Percentiles rank a stretch among this genome's conserved stretches.
Evolutionary conservation across 2,113 vertebrate genomes (phyloP).

Genomic region (Furnarius figulus): DNA sequence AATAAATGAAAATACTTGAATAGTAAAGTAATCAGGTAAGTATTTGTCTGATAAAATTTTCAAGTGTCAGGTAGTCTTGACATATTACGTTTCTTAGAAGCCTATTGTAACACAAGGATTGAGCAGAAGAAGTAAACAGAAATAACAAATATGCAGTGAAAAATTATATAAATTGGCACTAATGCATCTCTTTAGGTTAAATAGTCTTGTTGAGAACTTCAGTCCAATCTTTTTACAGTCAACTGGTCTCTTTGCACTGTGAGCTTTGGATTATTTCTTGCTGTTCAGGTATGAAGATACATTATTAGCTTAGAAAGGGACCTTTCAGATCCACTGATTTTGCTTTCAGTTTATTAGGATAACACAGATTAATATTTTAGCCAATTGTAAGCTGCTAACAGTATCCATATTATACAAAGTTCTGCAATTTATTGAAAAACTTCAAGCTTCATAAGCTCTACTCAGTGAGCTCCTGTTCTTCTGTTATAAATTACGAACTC

Average conservation of each 20-base stretch:
- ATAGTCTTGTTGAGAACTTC: neutral
- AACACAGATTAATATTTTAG: conserved; percentile 13
- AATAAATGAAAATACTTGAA: neutral
- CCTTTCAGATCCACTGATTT: neutral
- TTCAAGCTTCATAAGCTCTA: conserved; percentile 14
- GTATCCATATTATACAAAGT: neutral
- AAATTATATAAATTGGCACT: neutral
- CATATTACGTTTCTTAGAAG: neutral
- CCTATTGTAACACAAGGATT: neutral
- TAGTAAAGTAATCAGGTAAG: too few species aligned
- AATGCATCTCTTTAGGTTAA: neutral
- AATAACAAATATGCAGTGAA: neutral
- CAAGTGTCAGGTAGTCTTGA: neutral
- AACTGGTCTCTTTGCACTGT: neutral
- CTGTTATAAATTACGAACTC: conserved; percentile 66
- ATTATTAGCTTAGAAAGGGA: neutral
- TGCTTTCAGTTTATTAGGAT: conserved; percentile 11
- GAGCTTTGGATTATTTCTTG: neutral
- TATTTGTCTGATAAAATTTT: neutral
- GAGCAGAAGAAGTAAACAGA: neutral
- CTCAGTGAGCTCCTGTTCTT: conserved; percentile 38
- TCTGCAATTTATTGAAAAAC: conserved; percentile 45
- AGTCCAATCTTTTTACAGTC: neutral
- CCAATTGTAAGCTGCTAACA: conserved; percentile 35
- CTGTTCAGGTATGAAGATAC: neutral